Evolutionary conservation across 2,888 invertebrate genomes (phyloP), one percentile per base, ranked within the genome.

Genomic region (Agrochola litura): DNA sequence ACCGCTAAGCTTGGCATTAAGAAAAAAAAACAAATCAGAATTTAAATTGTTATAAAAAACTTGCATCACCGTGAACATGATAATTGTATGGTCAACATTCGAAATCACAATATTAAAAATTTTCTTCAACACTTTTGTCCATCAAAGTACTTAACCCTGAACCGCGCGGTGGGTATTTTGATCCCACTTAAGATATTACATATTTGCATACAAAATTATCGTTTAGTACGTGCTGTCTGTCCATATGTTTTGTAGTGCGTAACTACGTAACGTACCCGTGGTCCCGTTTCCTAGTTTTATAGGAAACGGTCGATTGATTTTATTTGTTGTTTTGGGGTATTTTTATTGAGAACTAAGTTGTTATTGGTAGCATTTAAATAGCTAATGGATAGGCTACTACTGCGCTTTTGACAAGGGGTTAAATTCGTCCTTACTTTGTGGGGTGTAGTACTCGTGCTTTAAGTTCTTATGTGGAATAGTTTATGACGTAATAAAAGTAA

Each of bases 141-240:
- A 1, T 73, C 72, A 88, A 83, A 84, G 83, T 91, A 92, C 88
- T 79, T 87, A 91, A 92, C 92, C 91, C 87, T 91, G 86, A 82
- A 89, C 84, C 83, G 80, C 89, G 89, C 89, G 84, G 84, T 87
- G 86, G 88, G 89, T 90, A 92, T 93, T 94, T 93, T 87, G 96
- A 95, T 96, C 93, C 92, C 92, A 94, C 95, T 95, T 95, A 94
- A 95, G 95, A 95, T 95, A 95, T 93, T 89, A 89, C 76, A 87
- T 91, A 95, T 95, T 95, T 94, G 93, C 95, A 95, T 95, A 95
- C 87, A 91, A 94, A 95, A 95, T 94, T 93, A 92, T 91, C 91
- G 90, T 94, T 92, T 89, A 91, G 86, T 89, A 89, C 89, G 85
- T 79, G 79, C 73, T 88, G 89, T 86, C 83, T 79, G 88, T 89